These are phyloP conservation scores for Strigamia transsilvanica DNA, from an alignment of 2,888 invertebrate species.

Conservation along the genomic window DNA sequence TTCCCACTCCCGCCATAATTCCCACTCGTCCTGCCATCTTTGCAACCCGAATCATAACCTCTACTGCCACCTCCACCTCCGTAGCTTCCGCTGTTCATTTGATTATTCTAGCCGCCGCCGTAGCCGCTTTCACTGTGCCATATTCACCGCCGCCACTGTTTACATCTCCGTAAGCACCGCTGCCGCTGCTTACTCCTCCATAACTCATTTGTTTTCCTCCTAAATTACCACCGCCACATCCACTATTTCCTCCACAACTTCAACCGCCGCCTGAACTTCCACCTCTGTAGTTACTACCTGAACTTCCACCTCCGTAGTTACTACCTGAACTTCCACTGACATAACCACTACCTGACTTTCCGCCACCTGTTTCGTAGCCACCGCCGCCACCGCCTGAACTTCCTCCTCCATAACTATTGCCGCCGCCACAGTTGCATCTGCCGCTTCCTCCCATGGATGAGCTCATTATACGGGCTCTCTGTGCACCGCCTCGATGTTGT, in stretches of 20 bases:
- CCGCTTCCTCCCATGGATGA: too few species aligned
- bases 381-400: too few species aligned
- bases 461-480: too few species aligned
- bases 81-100: neutral
- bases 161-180: neutral
- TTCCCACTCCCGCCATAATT: constrained; percentile 16
- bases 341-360: neutral
- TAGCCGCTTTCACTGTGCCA: neutral
- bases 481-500: too few species aligned
- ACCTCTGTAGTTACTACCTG: neutral
- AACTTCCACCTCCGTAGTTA: too few species aligned
- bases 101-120: neutral
- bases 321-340: neutral
- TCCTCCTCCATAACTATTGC: too few species aligned
- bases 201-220: neutral
- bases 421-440: too few species aligned
- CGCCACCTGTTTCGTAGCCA: too few species aligned
- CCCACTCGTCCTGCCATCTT: constrained; percentile 17
- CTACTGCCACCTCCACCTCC: constrained; percentile 29
- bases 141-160: neutral
- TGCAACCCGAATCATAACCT: constrained; percentile 50
- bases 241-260: neutral
- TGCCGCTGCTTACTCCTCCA: neutral
- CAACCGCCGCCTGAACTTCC: constrained; percentile 25
- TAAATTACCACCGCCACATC: too few species aligned